Conservation (phyloP, 2,888 invertebrate genomes). For the Mimas tiliae region DNA sequence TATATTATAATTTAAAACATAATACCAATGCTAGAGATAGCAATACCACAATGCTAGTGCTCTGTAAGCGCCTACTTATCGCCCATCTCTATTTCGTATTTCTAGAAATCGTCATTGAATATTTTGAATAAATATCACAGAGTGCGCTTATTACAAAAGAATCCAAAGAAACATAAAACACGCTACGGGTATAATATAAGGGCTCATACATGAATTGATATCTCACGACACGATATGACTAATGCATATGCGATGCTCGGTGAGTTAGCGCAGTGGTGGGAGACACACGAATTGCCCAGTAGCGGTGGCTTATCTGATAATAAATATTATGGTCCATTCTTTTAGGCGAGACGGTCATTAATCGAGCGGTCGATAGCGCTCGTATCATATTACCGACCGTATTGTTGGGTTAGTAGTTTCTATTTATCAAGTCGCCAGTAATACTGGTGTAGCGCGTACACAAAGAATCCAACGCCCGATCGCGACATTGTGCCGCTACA, state of each 20-base stretch:
- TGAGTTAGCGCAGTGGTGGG: conserved; percentile 71
- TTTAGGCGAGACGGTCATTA: conserved; percentile 83
- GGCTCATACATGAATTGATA: conserved; percentile 72
- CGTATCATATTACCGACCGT: conserved; percentile 80
- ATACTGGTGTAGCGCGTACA: conserved; percentile 72
- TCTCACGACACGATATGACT: conserved; percentile 70
- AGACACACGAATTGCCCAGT: conserved; percentile 82
- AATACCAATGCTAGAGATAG: background rate
- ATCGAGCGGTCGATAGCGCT: conserved; percentile 79
- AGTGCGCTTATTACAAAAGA: conserved; percentile 40
- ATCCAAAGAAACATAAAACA: conserved; percentile 66
- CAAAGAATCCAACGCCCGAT: conserved; percentile 61
- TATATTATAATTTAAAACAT: conserved; percentile 1
- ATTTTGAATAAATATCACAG: background rate
- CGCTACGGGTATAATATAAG: conserved; percentile 65
- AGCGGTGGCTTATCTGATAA: conserved; percentile 82
- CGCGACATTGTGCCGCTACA: conserved; percentile 60
- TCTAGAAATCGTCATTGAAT: background rate
- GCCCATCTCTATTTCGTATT: background rate
- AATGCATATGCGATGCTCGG: conserved; percentile 75
- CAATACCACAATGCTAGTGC: too few species aligned
- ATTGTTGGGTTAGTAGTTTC: conserved; percentile 81
- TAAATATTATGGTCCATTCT: conserved; percentile 84
- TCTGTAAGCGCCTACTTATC: too few species aligned
- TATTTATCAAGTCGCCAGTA: conserved; percentile 82